Conservation (phyloP, 2,888 invertebrate genomes). For the Pimpla rufipes region DNA sequence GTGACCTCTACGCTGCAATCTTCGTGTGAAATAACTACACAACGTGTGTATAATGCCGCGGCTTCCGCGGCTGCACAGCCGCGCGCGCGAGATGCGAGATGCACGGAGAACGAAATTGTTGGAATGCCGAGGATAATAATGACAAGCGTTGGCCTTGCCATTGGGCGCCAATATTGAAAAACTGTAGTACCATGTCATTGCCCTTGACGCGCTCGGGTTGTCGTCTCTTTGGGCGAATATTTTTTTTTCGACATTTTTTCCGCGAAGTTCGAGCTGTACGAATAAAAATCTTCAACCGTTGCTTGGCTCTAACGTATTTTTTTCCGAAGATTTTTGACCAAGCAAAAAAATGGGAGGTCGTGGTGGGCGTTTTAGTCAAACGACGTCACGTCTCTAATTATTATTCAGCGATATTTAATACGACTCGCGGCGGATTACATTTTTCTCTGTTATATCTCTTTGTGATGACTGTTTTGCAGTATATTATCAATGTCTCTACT, state of each 20-base stretch:
- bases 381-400: conserved; percentile 3
- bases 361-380: conserved; percentile 26
- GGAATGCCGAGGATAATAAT: not conserved
- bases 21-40: not conserved
- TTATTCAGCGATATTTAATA: conserved; percentile 19
- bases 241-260: too few relatives aligned
- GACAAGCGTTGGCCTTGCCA: not conserved
- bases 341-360: not conserved
- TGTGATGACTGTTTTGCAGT: not conserved
- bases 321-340: not conserved
- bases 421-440: not conserved
- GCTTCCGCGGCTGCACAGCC: not conserved
- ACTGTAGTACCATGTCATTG: too few relatives aligned
- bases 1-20: conserved; percentile 38
- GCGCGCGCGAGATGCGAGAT: not conserved
- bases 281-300: not conserved
- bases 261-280: not conserved
- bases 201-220: too few relatives aligned
- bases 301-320: not conserved
- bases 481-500: conserved; percentile 10
- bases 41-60: not conserved
- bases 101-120: not conserved
- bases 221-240: too few relatives aligned
- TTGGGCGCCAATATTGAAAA: conserved; percentile 1
- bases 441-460: not conserved